Conservation (phyloP, 2,797 vertebrate species). For the Tragelaphus eurycerus region DNA sequence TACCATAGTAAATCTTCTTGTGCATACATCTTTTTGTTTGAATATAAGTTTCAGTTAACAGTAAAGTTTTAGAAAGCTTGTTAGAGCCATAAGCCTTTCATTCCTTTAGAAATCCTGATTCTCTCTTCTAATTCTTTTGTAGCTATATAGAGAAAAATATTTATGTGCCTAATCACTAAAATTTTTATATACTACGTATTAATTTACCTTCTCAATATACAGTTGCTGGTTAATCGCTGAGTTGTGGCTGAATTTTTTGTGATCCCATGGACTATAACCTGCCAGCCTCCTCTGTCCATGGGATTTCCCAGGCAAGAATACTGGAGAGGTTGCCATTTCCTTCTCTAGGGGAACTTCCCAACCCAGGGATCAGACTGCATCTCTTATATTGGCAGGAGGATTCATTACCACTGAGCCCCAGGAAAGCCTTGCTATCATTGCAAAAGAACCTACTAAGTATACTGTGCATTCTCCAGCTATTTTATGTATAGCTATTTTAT, state of each 20-base stretch:
- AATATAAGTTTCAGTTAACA: neutral
- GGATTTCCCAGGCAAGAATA: neutral
- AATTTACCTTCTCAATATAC: neutral
- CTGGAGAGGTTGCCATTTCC: neutral
- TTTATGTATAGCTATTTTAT: neutral
- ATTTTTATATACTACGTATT: conserved; percentile 6
- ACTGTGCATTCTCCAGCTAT: neutral
- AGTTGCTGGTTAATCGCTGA: neutral
- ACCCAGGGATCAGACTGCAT: neutral
- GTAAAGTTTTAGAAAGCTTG: neutral
- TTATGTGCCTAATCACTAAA: neutral
- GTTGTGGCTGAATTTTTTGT: neutral
- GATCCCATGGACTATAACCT: neutral
- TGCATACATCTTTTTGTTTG: neutral
- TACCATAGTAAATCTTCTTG: neutral
- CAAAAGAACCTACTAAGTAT: neutral
- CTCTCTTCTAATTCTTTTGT: neutral
- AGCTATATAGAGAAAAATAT: neutral
- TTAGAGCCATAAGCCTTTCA: neutral
- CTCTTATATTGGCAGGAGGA: neutral
- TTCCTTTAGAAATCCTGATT: conserved; percentile 34
- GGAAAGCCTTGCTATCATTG: neutral
- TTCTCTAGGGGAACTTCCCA: neutral
- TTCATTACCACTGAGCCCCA: neutral
- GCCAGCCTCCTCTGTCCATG: neutral